Conservation (phyloP, 2,113 vertebrate genomes). For the Phaethon lepturus region DNA sequence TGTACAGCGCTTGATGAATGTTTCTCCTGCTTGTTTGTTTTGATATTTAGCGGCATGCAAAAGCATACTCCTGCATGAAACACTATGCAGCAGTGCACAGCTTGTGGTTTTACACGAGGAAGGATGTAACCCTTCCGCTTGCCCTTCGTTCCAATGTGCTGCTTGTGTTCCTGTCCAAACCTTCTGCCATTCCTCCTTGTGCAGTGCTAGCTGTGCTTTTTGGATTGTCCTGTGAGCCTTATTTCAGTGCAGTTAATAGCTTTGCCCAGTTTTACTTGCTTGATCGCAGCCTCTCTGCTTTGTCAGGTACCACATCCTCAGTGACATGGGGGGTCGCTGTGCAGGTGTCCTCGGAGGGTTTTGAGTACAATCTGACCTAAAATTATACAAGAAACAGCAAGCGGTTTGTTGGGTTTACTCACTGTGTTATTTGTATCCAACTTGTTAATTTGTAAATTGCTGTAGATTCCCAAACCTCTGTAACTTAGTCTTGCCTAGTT, state of each 20-base stretch:
- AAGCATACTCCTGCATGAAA: constrained; percentile 11
- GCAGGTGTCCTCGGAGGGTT: background rate
- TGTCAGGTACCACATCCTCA: background rate
- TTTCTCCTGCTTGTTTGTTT: constrained; percentile 36
- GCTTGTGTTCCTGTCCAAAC: background rate
- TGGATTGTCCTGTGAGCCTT: background rate
- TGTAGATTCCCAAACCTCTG: background rate
- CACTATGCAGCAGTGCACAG: background rate
- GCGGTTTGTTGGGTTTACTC: background rate
- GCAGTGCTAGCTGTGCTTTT: background rate
- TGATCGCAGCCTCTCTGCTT: background rate
- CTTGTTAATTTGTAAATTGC: background rate
- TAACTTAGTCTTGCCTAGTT: background rate
- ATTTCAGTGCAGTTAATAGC: background rate
- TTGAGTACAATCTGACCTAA: background rate
- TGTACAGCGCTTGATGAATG: background rate
- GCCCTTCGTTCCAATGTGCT: background rate
- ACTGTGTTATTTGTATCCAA: background rate
- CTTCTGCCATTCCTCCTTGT: background rate
- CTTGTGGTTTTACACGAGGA: rapidly evolving
- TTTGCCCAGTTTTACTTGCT: background rate
- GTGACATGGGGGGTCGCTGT: background rate
- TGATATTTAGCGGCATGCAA: constrained; percentile 15
- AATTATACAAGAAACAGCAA: background rate
- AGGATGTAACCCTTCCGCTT: background rate